A percentile compares a stretch with the other conserved stretches of the same genome.
Conservation (phyloP, 2,113 vertebrate genomes). For the Passer domesticus region DNA sequence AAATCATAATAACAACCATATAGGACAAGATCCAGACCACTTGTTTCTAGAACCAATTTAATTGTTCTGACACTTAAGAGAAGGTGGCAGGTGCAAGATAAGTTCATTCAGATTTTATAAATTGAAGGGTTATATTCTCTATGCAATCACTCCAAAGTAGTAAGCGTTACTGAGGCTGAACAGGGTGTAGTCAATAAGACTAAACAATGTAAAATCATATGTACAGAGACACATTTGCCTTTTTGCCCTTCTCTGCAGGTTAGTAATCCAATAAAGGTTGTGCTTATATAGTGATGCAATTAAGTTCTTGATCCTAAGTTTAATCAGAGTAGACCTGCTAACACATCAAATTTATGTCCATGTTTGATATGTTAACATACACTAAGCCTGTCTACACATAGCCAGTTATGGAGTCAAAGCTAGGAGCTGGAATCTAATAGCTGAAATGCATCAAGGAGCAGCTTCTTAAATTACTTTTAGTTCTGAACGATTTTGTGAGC, state of each 20-base stretch:
- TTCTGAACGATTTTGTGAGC: not conserved
- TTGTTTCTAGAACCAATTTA: not conserved
- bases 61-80: not conserved
- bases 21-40: not conserved
- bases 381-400: constrained; percentile 34
- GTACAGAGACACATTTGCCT: not conserved
- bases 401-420: not conserved
- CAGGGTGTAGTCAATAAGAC: not conserved
- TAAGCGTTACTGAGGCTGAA: not conserved
- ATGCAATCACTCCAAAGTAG: not conserved
- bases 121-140: not conserved
- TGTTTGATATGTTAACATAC: constrained; percentile 41
- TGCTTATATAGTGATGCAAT: not conserved
- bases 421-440: not conserved
- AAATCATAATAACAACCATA: not conserved
- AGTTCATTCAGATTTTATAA: not conserved
- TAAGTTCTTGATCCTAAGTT: constrained; percentile 37
- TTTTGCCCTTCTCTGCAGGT: not conserved
- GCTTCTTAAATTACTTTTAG: not conserved
- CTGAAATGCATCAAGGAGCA: not conserved
- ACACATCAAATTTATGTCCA: constrained; percentile 9
- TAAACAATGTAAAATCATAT: not conserved
- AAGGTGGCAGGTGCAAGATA: not conserved
- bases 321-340: constrained; percentile 30
- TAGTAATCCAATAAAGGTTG: not conserved